Base-by-base conservation (phyloP, 2,797 vertebrate species). In the Masticophis lateralis region DNA sequence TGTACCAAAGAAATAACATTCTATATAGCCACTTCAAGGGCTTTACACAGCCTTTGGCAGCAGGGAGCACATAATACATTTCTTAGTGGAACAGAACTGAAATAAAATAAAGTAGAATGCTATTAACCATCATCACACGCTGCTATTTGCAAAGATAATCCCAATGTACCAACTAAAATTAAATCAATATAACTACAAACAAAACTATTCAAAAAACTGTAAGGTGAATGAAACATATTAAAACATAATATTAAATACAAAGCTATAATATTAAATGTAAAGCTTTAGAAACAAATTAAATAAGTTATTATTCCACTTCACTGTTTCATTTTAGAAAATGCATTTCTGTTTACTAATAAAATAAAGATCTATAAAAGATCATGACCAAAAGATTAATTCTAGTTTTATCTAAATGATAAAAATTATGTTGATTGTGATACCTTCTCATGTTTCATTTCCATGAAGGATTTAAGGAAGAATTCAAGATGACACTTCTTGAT, bases 201-300 rank as follows among this genome's bases (percentile, higher is more conserved):
- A 90, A 86, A 91, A 87, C n/a, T 55, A 63, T 63, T 51, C 55
- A 13, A 83, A 86, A n/a, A 16, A 10, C 55, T 47, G 11, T 59
- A 25, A 86, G 10, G 13, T 57, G 32, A 57, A 74, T 74, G 53
- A 69, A 88, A 74, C 6, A 22, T 16, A 87, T 63, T 79, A 25
- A 59, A 32, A 69, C 27, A 88, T 13, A 92, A 60, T 55, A 63
- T 92, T 90, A 92, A 92, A 89, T 60, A 28, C 25, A 20, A 37
- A 74, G 69, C n/a, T 74, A 79, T 9, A 92, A 59, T 37, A 61
- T 92, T 86, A 92, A 92, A 89, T 79, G 27, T 18, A 86, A 79
- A 59, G 0, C 9, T 92, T 92, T 61, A 28, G 51, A 6, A 83
- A 86, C 37, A 79, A 51, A 55, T 92, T 56, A 60, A 86, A 32